These are phyloP conservation scores for Lepetodrilus schrolli DNA, from an alignment of 2,888 invertebrate species.

Conservation along the genomic window DNA sequence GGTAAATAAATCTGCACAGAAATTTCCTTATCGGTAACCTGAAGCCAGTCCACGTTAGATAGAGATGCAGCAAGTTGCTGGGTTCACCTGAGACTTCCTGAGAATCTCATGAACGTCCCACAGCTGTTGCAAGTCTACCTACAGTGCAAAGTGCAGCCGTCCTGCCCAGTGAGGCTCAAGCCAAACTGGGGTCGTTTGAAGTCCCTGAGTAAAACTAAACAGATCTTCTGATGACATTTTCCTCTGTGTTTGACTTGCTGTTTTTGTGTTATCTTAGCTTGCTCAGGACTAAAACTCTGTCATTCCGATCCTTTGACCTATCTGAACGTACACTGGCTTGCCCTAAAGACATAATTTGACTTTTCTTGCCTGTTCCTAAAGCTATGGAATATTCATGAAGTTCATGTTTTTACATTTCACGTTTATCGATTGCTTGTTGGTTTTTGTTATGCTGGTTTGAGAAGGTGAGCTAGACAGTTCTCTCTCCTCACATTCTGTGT, in stretches of 20 bases:
- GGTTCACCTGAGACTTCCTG: too few relatives aligned
- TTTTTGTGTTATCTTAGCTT: conserved; percentile 24
- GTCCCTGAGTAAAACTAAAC: conserved; percentile 13
- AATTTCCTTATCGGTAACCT: too few relatives aligned
- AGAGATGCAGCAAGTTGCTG: too few relatives aligned
- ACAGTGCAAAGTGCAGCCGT: neutral
- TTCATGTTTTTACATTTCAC: neutral
- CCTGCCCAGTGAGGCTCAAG: conserved; percentile 1
- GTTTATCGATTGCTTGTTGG: neutral
- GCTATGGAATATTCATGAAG: neutral
- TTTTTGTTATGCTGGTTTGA: neutral
- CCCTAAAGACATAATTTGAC: neutral
- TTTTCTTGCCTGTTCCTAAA: neutral
- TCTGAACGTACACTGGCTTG: neutral
- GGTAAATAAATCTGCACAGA: too few relatives aligned
- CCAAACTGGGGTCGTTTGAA: conserved; percentile 18
- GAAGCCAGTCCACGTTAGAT: too few relatives aligned
- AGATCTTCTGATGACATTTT: conserved; percentile 9
- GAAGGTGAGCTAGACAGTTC: too few relatives aligned
- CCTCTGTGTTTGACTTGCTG: conserved; percentile 13
- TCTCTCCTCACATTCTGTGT: too few relatives aligned
- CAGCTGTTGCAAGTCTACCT: neutral
- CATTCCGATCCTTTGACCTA: conserved; percentile 7
- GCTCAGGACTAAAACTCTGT: neutral
- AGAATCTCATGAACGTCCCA: neutral